phyloP scores from a whole-genome alignment of 2,113 vertebrate genomes.

The Rhegmatorhina hoffmannsi region DNA sequence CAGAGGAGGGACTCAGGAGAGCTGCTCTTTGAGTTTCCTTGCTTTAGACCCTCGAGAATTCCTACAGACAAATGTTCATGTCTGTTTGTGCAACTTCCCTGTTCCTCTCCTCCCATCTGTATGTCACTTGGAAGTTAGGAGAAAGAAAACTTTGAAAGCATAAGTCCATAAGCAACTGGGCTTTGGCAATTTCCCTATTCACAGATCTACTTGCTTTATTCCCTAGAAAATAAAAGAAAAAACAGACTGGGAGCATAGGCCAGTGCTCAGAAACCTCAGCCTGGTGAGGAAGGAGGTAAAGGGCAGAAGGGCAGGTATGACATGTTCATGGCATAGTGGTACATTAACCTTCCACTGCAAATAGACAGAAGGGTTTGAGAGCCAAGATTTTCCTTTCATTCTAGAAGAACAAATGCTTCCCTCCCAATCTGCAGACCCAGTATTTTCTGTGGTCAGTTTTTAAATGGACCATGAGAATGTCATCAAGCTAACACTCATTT shows the following conservation, averaged over 20 bases:
- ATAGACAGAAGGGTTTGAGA: neutral
- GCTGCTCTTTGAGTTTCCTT: neutral
- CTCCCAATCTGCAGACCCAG: neutral
- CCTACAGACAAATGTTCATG: accelerated
- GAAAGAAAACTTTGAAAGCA: neutral
- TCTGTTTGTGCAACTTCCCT: neutral
- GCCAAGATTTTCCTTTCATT: neutral
- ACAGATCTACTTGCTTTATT: neutral
- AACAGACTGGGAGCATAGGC: neutral
- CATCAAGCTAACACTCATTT: neutral
- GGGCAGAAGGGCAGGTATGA: neutral
- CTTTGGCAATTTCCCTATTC: neutral
- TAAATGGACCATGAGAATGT: neutral
- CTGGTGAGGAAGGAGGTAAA: neutral
- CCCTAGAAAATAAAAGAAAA: neutral
- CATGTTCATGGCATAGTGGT: neutral
- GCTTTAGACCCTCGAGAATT: neutral
- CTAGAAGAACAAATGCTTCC: neutral
- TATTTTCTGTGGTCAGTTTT: neutral
- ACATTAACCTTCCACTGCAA: neutral
- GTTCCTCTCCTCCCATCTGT: neutral
- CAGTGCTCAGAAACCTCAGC: neutral
- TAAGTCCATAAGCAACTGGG: neutral
- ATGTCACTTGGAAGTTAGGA: neutral
- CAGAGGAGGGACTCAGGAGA: neutral